phyloP scores from a whole-genome alignment of 2,888 invertebrate species.

The Cenopis cana region DNA sequence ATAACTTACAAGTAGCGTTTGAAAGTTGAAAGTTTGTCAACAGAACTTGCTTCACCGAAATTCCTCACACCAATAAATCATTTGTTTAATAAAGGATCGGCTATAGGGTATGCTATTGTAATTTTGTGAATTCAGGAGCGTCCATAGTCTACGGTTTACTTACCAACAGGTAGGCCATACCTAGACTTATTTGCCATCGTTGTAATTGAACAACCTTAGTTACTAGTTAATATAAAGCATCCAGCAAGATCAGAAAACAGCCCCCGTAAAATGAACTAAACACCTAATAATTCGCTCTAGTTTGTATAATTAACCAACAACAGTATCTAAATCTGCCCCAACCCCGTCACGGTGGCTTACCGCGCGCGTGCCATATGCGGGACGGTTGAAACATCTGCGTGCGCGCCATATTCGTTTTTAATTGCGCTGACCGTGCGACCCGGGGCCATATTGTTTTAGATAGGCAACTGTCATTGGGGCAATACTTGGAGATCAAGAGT shows the following conservation, averaged over 20 bases:
- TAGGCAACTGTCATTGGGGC: slow-evolving; percentile 37
- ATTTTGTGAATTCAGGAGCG: no score
- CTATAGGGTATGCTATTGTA: no score
- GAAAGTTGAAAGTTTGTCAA: no score
- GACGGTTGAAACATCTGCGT: slow-evolving; percentile 65
- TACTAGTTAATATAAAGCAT: background rate
- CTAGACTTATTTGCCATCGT: no score
- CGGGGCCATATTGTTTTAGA: slow-evolving; percentile 33
- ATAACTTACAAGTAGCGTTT: no score
- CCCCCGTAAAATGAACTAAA: slow-evolving; percentile 28
- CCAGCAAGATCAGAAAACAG: background rate
- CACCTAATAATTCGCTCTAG: slow-evolving; percentile 28
- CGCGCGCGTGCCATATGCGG: slow-evolving; percentile 66
- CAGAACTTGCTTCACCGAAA: no score
- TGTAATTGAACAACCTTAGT: background rate
- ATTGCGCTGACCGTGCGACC: slow-evolving; percentile 52
- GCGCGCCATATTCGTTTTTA: slow-evolving; percentile 53
- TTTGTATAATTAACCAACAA: slow-evolving; percentile 41
- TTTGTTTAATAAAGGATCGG: no score
- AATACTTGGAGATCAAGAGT: slow-evolving; percentile 19
- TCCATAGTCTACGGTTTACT: no score
- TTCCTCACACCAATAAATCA: no score
- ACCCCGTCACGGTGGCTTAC: slow-evolving; percentile 53
- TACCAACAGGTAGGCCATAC: no score
- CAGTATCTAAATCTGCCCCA: slow-evolving; percentile 39